phyloP scores from a whole-genome alignment of 1,140 invertebrate genomes.

The Philaenus spumarius region DNA sequence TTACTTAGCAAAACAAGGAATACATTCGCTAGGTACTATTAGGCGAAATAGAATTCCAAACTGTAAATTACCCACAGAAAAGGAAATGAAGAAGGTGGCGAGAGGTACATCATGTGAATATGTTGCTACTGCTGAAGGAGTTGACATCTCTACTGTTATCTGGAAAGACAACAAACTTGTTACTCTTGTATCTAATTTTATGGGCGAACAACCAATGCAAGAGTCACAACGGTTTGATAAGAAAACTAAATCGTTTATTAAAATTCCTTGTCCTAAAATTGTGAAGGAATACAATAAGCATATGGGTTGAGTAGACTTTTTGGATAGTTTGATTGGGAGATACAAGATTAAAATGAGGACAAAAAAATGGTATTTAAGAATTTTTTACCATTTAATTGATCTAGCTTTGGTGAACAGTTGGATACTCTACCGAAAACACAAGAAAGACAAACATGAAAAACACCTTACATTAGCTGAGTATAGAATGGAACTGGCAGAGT shows the following conservation, averaged over 20 bases:
- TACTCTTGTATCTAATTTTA: slow-evolving; percentile 37
- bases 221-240: slow-evolving; percentile 36
- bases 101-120: slow-evolving; percentile 22
- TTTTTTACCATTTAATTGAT: slow-evolving; percentile 43
- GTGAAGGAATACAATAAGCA: slow-evolving; percentile 42
- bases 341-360: no score
- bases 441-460: not conserved
- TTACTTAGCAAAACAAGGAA: slow-evolving; percentile 20
- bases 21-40: slow-evolving; percentile 22
- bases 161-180: no score
- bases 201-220: slow-evolving; percentile 34
- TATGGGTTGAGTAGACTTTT: slow-evolving; percentile 44
- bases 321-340: slow-evolving; percentile 39
- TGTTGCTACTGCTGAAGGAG: slow-evolving; percentile 14
- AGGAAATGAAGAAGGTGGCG: slow-evolving; percentile 20
- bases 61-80: slow-evolving; percentile 23
- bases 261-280: no score
- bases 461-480: no score
- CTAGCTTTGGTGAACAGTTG: slow-evolving; percentile 32
- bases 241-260: slow-evolving; percentile 33
- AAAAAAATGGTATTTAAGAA: no score
- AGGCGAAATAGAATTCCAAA: slow-evolving; percentile 27
- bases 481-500: no score
- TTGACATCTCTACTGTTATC: slow-evolving; percentile 22
- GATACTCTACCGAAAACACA: slow-evolving; percentile 22